Evolutionary conservation across 2,797 vertebrate species (phyloP).

Genomic region (Margarornis squamiger): DNA sequence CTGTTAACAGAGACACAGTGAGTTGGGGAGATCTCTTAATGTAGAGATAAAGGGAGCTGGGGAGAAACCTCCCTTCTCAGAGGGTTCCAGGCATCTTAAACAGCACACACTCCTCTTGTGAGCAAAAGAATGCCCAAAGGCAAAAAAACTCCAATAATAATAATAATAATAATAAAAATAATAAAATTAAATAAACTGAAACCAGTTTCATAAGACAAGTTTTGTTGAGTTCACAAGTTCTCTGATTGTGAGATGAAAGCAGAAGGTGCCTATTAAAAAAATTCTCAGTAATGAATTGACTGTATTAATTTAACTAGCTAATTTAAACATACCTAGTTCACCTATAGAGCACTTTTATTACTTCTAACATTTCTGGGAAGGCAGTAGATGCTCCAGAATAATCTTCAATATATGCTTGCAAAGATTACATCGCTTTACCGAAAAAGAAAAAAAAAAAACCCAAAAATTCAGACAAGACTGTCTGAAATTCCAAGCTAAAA

Average conservation of each 20-base stretch:
- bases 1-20: conserved; percentile 17
- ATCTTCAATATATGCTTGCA: conserved; percentile 77
- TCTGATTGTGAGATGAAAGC: conserved; percentile 75
- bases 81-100: conserved; percentile 24
- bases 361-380: conserved; percentile 77
- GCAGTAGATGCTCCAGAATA: conserved; percentile 79
- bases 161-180: background rate
- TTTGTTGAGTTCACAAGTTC: conserved; percentile 61
- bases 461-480: conserved; percentile 36
- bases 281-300: conserved; percentile 60
- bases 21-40: background rate
- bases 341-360: conserved; percentile 76
- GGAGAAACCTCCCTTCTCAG: conserved; percentile 20
- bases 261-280: conserved; percentile 63
- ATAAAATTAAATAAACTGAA: background rate
- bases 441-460: background rate
- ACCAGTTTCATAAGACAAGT: conserved; percentile 67
- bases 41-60: background rate
- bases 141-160: background rate
- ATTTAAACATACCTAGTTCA: conserved; percentile 76
- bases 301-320: conserved; percentile 74
- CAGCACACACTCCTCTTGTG: conserved; percentile 49
- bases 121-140: conserved; percentile 63
- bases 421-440: conserved; percentile 76
- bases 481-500: conserved; percentile 77